Base-by-base conservation (phyloP, 1,140 invertebrate species). In the Leptinotarsa texana region DNA sequence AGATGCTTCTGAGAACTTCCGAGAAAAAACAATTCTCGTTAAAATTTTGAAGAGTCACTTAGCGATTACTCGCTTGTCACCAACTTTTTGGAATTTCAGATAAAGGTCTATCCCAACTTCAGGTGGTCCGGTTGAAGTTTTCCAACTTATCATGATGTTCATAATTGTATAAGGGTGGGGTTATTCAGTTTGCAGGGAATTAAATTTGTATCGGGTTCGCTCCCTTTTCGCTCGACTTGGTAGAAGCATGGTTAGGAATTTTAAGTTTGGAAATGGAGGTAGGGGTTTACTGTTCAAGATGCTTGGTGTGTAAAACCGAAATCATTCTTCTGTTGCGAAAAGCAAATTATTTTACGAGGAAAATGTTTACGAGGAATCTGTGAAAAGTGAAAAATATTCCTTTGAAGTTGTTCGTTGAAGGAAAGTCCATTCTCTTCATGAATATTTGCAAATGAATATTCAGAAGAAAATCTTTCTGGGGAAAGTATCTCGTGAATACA, bases 191-290 rank as follows among this genome's bases (percentile, higher is more conserved):
- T 57, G 17, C 51, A 57, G 13, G 3, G 51, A 57, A 57, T 57
- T 57, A 57, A 57, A 57, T 57, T 57, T 57, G 51, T 57, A 57
- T 57, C 6, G 51, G 51, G 51, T 57, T n/a, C 51, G 51, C 51
- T 57, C 51, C 33, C 33, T 42, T 42, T 57, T 57, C 51, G 15
- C 51, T n/a, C 15, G n/a, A 18, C 51, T 57, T n/a, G 33, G 8
- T 11, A 11, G 33, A 3, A 42, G 33, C 33, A 42, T 11, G 33
- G 33, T 42, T 42, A 42, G 33, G 33, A 42, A 42, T 42, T 42
- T 42, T 42, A 42, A 42, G 33, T 42, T 42, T 42, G 33, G 33
- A 42, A 42, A 42, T 42, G 33, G 33, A 42, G 33, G 8, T 57
- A 4, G 51, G 13, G 17, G 51, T 18, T 17, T 4, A 57, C 51